A percentile compares a stretch with the other conserved stretches of the same genome.
Evolutionary conservation across 2,113 vertebrate species (phyloP).

Genomic region (Girardinichthys multiradiatus): DNA sequence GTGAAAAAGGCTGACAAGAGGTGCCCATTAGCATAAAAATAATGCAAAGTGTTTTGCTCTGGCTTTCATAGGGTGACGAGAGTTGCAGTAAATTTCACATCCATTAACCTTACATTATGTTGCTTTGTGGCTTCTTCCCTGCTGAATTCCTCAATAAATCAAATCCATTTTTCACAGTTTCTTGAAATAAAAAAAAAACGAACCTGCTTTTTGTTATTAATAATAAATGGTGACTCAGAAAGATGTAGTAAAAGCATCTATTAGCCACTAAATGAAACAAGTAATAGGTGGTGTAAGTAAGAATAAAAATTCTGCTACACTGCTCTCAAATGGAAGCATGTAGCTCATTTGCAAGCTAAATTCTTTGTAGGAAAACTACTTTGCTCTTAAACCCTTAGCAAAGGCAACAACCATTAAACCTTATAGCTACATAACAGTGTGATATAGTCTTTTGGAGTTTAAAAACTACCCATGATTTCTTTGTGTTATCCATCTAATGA

Average conservation of each 20-base stretch:
- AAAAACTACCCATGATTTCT: too few species aligned
- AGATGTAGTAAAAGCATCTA: not conserved
- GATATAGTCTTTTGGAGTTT: not conserved
- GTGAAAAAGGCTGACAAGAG: constrained; percentile 56
- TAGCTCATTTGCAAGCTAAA: not conserved
- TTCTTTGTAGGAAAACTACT: not conserved
- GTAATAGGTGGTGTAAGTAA: not conserved
- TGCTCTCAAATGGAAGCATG: not conserved
- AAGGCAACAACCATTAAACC: too few species aligned
- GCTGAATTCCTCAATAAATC: constrained; percentile 31
- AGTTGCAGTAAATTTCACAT: constrained; percentile 61
- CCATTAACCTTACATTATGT: constrained; percentile 61
- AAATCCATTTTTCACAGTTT: constrained; percentile 32
- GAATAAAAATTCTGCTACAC: not conserved
- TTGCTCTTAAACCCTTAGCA: too few species aligned
- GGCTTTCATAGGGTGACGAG: constrained; percentile 54
- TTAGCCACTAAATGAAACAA: not conserved
- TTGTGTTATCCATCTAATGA: too few species aligned
- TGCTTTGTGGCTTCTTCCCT: constrained; percentile 36
- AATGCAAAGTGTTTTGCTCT: constrained; percentile 57
- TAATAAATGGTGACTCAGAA: constrained; percentile 1
- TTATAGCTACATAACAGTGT: not conserved
- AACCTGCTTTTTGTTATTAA: not conserved
- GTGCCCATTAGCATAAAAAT: constrained; percentile 76
- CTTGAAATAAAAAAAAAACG: constrained; percentile 15